A percentile compares a stretch with the other conserved stretches of the same genome.
Conservation (phyloP, 2,888 invertebrate species). For the Aquatica leii region DNA sequence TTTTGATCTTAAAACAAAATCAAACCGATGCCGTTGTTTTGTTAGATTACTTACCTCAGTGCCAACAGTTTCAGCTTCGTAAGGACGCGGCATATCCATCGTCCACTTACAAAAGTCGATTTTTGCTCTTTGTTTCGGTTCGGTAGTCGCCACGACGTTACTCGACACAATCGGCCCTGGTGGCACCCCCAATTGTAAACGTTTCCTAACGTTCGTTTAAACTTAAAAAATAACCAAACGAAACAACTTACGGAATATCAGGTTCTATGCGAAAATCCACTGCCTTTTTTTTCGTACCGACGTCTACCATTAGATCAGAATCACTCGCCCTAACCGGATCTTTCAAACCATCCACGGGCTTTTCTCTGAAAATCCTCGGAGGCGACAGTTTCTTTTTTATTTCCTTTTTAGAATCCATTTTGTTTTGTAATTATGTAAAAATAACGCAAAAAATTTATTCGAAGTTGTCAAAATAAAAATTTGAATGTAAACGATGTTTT, state of each 20-base stretch:
- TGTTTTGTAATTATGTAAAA: too few species aligned
- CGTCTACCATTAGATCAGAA: too few species aligned
- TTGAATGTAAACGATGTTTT: too few species aligned
- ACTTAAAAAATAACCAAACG: neutral
- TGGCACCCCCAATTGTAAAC: slow-evolving; percentile 23
- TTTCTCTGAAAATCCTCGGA: slow-evolving; percentile 14
- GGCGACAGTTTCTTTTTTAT: slow-evolving; percentile 15
- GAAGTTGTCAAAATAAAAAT: slow-evolving; percentile 11
- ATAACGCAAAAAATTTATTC: too few species aligned
- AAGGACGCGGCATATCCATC: slow-evolving; percentile 49
- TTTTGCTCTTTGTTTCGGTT: slow-evolving; percentile 41
- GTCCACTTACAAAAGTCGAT: slow-evolving; percentile 50
- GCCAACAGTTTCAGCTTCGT: slow-evolving; percentile 20
- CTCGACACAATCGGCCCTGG: slow-evolving; percentile 23
- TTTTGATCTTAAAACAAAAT: too few species aligned
- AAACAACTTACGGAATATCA: slow-evolving; percentile 21
- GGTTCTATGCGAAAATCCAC: slow-evolving; percentile 32
- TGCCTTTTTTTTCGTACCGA: too few species aligned
- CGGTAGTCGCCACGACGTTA: slow-evolving; percentile 46
- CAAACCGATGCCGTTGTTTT: neutral
- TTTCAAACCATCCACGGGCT: neutral
- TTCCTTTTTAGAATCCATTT: neutral
- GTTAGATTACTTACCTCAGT: slow-evolving; percentile 10
- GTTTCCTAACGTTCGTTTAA: slow-evolving; percentile 20
- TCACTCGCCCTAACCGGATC: slow-evolving; percentile 16